Evolutionary conservation across 23 tunicate species (phyloP).

Genomic region (Halocynthia aurantium): DNA sequence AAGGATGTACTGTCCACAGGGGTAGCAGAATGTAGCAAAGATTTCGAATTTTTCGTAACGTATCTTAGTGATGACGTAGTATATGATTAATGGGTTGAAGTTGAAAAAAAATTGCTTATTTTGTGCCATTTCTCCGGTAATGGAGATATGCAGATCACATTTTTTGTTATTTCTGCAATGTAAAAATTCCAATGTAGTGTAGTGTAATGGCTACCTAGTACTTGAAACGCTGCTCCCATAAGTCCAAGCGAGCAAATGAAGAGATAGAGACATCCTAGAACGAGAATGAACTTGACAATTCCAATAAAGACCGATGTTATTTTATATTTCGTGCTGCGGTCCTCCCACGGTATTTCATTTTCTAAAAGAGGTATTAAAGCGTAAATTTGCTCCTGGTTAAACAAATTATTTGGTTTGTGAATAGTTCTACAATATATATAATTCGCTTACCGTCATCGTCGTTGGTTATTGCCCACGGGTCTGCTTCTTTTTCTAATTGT

Average conservation of each 20-base stretch:
- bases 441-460: conserved; percentile 18
- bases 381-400: neutral
- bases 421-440: neutral
- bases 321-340: conserved; percentile 21
- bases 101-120: no score
- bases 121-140: no score
- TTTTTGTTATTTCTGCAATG: neutral
- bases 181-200: neutral
- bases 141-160: neutral
- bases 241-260: conserved; percentile 55
- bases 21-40: no score
- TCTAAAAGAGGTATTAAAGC: neutral
- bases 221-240: conserved; percentile 48
- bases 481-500: neutral
- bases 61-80: no score
- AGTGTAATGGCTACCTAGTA: conserved; percentile 24
- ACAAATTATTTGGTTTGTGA: no score
- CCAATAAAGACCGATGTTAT: conserved; percentile 2
- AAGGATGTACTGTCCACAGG: no score
- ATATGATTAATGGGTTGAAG: no score
- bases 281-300: conserved; percentile 22
- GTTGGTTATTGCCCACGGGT: conserved; percentile 15
- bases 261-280: conserved; percentile 51
- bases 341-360: conserved; percentile 19
- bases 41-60: no score